phyloP scores from a whole-genome alignment of 2,797 vertebrate species.

The Diplodus puntazzo region DNA sequence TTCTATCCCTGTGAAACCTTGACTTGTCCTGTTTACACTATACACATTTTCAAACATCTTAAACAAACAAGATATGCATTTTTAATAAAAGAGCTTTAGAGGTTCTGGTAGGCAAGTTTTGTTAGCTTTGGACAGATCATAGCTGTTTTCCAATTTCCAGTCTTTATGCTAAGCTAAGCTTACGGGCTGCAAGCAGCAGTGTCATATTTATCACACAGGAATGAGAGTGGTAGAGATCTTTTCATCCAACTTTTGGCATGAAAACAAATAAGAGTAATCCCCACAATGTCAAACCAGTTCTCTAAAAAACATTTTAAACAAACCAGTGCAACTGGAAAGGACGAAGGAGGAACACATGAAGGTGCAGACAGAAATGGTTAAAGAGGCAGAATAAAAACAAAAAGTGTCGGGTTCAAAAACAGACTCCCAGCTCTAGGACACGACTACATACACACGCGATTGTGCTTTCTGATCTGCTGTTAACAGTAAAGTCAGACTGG shows the following conservation, averaged over 20 bases:
- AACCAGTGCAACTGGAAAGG: conserved; percentile 31
- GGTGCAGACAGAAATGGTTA: conserved; percentile 29
- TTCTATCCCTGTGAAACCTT: not conserved
- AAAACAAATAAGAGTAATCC: not conserved
- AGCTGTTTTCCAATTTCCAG: not conserved
- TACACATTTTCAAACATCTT: not conserved
- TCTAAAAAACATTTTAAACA: conserved; percentile 9
- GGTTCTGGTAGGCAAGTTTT: not conserved
- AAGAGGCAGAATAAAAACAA: conserved; percentile 43
- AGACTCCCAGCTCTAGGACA: conserved; percentile 55
- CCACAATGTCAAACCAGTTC: conserved; percentile 14
- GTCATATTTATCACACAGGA: not conserved
- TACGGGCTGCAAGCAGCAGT: not conserved
- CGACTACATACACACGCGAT: not conserved
- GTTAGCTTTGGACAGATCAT: not conserved
- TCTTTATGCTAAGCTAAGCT: conserved; percentile 4
- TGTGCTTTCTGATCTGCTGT: conserved; percentile 24
- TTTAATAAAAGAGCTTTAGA: not conserved
- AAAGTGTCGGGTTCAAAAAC: conserved; percentile 48
- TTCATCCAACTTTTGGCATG: not conserved
- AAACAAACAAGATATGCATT: not conserved
- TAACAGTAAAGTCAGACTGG: conserved; percentile 6
- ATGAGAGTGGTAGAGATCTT: not conserved
- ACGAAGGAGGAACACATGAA: conserved; percentile 52
- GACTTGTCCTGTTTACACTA: not conserved